These are phyloP conservation scores for Cataglyphis livida DNA, from an alignment of 2,888 invertebrate genomes.

Conservation along the genomic window DNA sequence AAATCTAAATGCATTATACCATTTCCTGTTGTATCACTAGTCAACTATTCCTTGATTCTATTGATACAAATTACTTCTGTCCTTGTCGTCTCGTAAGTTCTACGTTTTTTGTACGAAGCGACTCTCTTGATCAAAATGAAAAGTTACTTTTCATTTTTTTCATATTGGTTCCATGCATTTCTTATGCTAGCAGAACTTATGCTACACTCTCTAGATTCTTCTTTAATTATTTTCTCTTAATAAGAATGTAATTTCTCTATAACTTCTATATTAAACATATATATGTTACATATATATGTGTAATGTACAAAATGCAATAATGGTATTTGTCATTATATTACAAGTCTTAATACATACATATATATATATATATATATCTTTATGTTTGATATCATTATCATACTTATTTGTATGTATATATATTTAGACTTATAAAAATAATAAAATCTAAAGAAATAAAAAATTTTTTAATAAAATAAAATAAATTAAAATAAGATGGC, in stretches of 20 bases:
- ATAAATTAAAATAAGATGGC: neutral
- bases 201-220: neutral
- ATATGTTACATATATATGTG: neutral
- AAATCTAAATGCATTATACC: neutral
- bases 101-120: slow-evolving; percentile 24
- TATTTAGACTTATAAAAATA: neutral
- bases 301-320: neutral
- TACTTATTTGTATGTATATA: neutral
- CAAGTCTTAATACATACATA: neutral
- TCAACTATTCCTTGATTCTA: neutral
- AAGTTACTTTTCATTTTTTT: neutral
- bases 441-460: neutral
- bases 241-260: neutral
- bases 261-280: neutral
- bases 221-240: neutral
- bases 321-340: neutral
- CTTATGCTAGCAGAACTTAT: too few species aligned
- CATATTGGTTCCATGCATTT: neutral
- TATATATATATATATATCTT: too few species aligned
- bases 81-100: slow-evolving; percentile 33
- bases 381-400: neutral
- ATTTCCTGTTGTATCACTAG: neutral
- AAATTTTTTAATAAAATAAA: neutral
- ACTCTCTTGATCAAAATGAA: slow-evolving; percentile 5
- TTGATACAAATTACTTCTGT: neutral